Conservation (phyloP, 2,888 invertebrate species). For the Nomada ruficornis region DNA sequence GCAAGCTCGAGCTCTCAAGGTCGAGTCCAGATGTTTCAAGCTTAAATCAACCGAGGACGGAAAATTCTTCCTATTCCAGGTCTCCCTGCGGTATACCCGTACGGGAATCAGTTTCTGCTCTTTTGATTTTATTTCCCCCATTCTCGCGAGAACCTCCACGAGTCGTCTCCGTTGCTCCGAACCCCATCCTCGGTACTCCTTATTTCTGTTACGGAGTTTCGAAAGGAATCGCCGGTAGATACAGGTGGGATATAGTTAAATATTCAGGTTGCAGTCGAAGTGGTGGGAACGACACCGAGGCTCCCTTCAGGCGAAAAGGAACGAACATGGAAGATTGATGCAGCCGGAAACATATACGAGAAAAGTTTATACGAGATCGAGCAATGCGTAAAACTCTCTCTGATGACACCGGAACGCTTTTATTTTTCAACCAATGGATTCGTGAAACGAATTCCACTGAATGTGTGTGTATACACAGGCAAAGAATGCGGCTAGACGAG, state of each 20-base stretch:
- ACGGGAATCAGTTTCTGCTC: constrained; percentile 55
- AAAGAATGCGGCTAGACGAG: constrained; percentile 5
- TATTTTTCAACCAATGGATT: constrained; percentile 17
- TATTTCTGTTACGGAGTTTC: constrained; percentile 36
- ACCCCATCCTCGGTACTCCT: constrained; percentile 16
- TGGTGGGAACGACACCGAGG: constrained; percentile 38
- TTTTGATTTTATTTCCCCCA: constrained; percentile 46
- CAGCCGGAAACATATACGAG: constrained; percentile 36
- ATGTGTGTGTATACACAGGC: background rate
- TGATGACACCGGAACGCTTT: constrained; percentile 51
- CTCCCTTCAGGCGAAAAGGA: constrained; percentile 22
- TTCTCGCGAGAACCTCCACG: constrained; percentile 17
- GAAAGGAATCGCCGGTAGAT: constrained; percentile 57
- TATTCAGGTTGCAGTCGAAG: constrained; percentile 54
- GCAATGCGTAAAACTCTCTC: constrained; percentile 30
- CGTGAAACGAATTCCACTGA: constrained; percentile 12
- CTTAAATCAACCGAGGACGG: constrained; percentile 45
- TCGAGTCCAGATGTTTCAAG: constrained; percentile 32
- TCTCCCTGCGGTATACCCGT: constrained; percentile 31
- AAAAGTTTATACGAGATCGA: constrained; percentile 37
- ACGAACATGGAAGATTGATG: constrained; percentile 60
- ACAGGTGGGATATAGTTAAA: constrained; percentile 62
- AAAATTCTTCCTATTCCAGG: constrained; percentile 5
- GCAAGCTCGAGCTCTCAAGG: constrained; percentile 34
- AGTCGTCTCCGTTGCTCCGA: constrained; percentile 1